Evolutionary conservation across 30 jellyfish, hydroid and myxozoan genomes (phyloP), one percentile per base, ranked within the genome.

Genomic region (Nemopilema nomurai): DNA sequence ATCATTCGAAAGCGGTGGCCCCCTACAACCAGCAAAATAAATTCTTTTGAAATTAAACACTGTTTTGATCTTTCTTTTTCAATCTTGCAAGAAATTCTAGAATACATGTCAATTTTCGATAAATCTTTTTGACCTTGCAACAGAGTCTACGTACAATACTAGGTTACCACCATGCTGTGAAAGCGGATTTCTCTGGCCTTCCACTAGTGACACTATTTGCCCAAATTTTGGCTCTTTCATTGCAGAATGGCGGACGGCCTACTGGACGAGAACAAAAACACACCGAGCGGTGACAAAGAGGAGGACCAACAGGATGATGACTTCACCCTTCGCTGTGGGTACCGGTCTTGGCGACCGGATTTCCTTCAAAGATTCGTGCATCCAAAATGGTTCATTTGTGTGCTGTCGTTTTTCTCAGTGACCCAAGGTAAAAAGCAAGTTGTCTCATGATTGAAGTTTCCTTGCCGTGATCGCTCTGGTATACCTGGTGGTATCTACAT

Each of bases 291-390:
- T 27, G 77, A 51, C 6, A 57, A 76, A 62, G 76, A 51, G 17
- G 89, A 67, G 51, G 74, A 51, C 0, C 63, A 1, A 6, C 66
- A 68, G 8, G 91, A 51, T 17, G 83, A 69, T 6, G 77, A 68
- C 1, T 62, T 77, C 79, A 30, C 83, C 1, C 63, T 87, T 57
- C 81, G 81, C 1, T 87, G 96, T 62, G 98, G 98, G 7, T 76
- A 82, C 71, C 53, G 94, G 24, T 18, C 85, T 28, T 93, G 91
- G 96, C 75, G 98, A 50, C 98, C 98, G n/a, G 92, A 93, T 8
- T 89, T 90, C n/a, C 76, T 93, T n/a, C 98, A 93, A 51, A 80
- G 82, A 68, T 93, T 93, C 53, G 78, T 78, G 41, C 67, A 64
- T 41, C 93, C 96, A 16, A 90, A 73, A 71, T 93, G 96, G 92